Evolutionary conservation across 2,797 vertebrate species (phyloP).

Genomic region (Helarctos malayanus): DNA sequence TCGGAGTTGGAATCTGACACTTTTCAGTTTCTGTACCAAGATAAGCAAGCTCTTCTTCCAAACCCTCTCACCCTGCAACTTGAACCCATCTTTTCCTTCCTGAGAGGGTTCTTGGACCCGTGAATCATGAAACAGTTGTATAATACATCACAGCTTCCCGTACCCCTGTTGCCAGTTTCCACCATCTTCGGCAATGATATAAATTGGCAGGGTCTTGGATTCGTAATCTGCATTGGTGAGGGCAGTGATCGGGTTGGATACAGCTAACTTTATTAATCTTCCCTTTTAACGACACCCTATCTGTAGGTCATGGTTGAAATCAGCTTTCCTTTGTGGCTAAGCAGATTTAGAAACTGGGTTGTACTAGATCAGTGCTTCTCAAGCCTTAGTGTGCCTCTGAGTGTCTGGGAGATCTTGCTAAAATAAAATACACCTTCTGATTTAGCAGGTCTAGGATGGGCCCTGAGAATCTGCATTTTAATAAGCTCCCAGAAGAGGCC

Average conservation of each 20-base stretch:
- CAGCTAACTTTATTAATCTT: background rate
- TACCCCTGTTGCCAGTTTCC: background rate
- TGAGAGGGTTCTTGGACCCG: background rate
- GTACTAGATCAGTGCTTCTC: background rate
- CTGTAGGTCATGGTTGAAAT: background rate
- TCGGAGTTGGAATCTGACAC: background rate
- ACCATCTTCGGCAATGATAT: background rate
- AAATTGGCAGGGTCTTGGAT: background rate
- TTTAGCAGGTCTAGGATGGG: background rate
- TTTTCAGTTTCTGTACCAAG: slow-evolving; percentile 48
- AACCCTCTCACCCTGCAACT: background rate
- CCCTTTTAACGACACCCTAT: background rate
- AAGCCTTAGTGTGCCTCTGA: background rate
- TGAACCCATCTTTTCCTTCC: slow-evolving; percentile 2
- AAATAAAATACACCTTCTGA: background rate
- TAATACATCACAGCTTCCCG: background rate
- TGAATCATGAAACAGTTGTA: background rate
- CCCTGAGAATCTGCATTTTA: background rate
- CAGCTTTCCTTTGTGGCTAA: background rate
- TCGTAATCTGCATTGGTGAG: background rate
- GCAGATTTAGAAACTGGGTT: background rate
- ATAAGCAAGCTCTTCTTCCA: slow-evolving; percentile 10
- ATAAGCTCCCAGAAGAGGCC: background rate
- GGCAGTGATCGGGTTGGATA: background rate
- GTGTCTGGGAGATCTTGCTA: background rate